These are phyloP conservation scores for Eciton burchellii DNA, from an alignment of 1,140 invertebrate genomes.

Conservation along the genomic window DNA sequence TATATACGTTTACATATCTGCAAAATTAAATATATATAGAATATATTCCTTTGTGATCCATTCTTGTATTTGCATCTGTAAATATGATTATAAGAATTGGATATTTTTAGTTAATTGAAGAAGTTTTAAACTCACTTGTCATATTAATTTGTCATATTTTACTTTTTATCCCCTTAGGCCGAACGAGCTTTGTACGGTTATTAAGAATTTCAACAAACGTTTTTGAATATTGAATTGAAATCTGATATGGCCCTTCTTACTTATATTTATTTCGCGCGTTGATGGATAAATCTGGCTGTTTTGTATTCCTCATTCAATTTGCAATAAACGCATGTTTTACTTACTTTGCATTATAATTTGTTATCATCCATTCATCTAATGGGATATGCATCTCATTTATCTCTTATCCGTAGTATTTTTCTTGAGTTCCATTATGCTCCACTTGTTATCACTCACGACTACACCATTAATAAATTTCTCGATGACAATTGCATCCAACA, in stretches of 20 bases:
- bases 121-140: conserved; percentile 1
- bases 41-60: background rate
- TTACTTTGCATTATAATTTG: conserved; percentile 65
- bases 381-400: conserved; percentile 64
- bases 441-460: background rate
- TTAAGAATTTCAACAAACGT: conserved; percentile 77
- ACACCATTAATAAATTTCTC: background rate
- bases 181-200: conserved; percentile 78
- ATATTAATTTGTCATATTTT: conserved; percentile 38
- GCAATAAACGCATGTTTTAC: conserved; percentile 71
- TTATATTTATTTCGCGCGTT: conserved; percentile 54
- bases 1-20: background rate
- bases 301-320: conserved; percentile 67
- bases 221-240: conserved; percentile 64
- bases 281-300: conserved; percentile 72
- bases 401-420: conserved; percentile 13
- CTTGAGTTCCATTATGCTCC: conserved; percentile 21
- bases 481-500: conserved; percentile 22
- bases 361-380: conserved; percentile 56
- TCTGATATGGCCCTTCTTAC: conserved; percentile 70
- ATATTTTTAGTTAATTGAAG: conserved; percentile 14
- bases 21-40: background rate
- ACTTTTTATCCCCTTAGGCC: conserved; percentile 76
- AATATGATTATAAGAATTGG: background rate
- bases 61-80: background rate